Conservation (phyloP, 2,797 vertebrate genomes). For the Atherinosoma microstoma region DNA sequence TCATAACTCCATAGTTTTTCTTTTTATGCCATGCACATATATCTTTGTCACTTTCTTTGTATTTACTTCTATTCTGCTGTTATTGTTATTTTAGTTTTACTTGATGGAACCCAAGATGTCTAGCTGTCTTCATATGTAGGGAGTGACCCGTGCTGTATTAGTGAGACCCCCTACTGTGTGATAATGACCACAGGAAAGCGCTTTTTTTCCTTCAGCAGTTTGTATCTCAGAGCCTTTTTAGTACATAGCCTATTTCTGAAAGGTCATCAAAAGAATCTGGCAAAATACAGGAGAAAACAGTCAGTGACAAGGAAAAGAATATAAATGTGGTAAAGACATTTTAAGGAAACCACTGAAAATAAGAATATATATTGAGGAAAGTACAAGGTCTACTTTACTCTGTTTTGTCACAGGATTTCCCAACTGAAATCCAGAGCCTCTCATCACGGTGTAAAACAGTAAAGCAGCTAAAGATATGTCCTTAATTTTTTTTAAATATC, state of each 20-base stretch:
- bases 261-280: constrained; percentile 72
- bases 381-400: constrained; percentile 20
- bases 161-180: constrained; percentile 69
- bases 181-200: constrained; percentile 71
- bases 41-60: constrained; percentile 36
- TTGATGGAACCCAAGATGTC: constrained; percentile 53
- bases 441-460: constrained; percentile 62
- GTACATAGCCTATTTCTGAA: constrained; percentile 63
- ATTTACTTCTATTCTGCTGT: constrained; percentile 42
- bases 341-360: constrained; percentile 51
- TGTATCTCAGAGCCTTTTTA: constrained; percentile 56
- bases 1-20: neutral
- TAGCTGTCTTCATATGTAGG: constrained; percentile 58
- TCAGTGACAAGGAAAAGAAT: constrained; percentile 45
- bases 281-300: constrained; percentile 46
- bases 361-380: constrained; percentile 38
- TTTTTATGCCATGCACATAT: constrained; percentile 36
- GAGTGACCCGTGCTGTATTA: constrained; percentile 68
- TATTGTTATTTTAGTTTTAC: constrained; percentile 56
- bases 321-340: constrained; percentile 40
- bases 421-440: constrained; percentile 48
- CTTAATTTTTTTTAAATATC: no score
- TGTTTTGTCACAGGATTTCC: constrained; percentile 24
- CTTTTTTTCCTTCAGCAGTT: constrained; percentile 44
- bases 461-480: constrained; percentile 29